phyloP scores from a whole-genome alignment of 2,888 invertebrate species.

The Ctenicera cuprea region DNA sequence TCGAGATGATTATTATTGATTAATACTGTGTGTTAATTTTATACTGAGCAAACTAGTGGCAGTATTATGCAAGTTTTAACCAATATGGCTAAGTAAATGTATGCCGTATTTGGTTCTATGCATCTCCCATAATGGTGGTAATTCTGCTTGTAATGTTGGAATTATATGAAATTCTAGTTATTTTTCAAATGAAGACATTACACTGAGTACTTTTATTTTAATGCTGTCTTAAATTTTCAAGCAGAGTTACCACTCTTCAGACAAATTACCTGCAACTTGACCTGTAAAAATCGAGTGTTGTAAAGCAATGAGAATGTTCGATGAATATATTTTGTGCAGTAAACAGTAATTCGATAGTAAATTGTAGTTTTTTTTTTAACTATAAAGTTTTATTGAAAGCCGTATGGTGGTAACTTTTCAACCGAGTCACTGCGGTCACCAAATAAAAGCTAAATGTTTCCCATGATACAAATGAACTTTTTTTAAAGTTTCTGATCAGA shows the following conservation, averaged over 20 bases:
- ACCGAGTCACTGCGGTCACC: too few relatives aligned
- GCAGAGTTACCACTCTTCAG: conserved; percentile 46
- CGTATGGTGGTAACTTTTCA: not conserved
- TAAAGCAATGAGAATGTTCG: conserved; percentile 72
- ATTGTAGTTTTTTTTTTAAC: conserved; percentile 58
- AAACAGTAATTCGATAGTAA: conserved; percentile 71
- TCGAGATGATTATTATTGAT: conserved; percentile 69
- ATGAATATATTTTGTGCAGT: conserved; percentile 74
- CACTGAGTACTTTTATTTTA: conserved; percentile 25
- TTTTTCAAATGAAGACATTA: conserved; percentile 20
- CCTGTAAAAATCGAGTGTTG: conserved; percentile 71
- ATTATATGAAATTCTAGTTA: conserved; percentile 8
- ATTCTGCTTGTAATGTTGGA: conserved; percentile 41
- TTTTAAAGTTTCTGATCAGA: too few relatives aligned
- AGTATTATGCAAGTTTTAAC: conserved; percentile 67
- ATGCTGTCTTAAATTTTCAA: conserved; percentile 24
- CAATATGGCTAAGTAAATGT: conserved; percentile 40
- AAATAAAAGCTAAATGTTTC: too few relatives aligned
- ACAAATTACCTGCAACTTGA: conserved; percentile 70
- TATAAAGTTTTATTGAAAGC: not conserved
- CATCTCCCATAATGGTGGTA: conserved; percentile 47
- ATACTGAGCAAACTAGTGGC: conserved; percentile 72
- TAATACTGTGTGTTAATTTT: conserved; percentile 70
- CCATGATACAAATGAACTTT: too few relatives aligned
- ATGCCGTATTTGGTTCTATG: conserved; percentile 41